Conservation (phyloP, 2,888 invertebrate genomes). For the Sarcophaga rosellei region DNA sequence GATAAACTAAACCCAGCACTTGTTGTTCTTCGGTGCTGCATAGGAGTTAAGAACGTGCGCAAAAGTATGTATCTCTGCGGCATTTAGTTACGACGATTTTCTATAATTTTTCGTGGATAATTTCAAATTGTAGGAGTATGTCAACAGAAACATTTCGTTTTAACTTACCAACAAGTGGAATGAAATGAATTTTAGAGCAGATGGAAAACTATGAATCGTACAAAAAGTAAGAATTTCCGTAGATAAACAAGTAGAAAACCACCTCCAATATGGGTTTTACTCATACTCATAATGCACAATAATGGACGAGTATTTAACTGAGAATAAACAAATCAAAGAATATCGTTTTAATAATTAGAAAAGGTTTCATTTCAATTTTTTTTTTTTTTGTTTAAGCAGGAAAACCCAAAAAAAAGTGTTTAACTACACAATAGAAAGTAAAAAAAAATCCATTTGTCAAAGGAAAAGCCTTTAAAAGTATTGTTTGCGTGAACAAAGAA, state of each 20-base stretch:
- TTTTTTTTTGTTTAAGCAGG: not conserved
- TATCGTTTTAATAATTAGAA: not conserved
- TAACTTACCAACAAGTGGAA: no score
- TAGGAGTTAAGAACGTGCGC: slow-evolving; percentile 21
- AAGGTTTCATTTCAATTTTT: no score
- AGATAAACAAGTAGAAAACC: no score
- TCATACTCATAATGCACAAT: not conserved
- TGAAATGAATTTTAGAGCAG: no score
- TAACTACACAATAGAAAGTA: slow-evolving; percentile 20
- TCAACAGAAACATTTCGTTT: slow-evolving; percentile 21
- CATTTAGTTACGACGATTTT: not conserved
- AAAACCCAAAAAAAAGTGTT: slow-evolving; percentile 36
- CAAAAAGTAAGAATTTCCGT: no score
- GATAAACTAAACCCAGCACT: slow-evolving; percentile 4
- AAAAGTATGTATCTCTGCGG: no score
- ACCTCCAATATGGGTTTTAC: not conserved
- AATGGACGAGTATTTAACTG: not conserved
- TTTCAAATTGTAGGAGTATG: slow-evolving; percentile 49
- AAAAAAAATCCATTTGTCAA: slow-evolving; percentile 16
- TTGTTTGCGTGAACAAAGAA: slow-evolving; percentile 54
- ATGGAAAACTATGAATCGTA: not conserved
- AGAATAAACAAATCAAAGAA: slow-evolving; percentile 33
- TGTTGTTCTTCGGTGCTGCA: not conserved
- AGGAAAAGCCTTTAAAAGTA: slow-evolving; percentile 5
- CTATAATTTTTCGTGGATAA: slow-evolving; percentile 36